Evolutionary conservation across 2,797 vertebrate species (phyloP).

Genomic region (Epinephelus awoara): DNA sequence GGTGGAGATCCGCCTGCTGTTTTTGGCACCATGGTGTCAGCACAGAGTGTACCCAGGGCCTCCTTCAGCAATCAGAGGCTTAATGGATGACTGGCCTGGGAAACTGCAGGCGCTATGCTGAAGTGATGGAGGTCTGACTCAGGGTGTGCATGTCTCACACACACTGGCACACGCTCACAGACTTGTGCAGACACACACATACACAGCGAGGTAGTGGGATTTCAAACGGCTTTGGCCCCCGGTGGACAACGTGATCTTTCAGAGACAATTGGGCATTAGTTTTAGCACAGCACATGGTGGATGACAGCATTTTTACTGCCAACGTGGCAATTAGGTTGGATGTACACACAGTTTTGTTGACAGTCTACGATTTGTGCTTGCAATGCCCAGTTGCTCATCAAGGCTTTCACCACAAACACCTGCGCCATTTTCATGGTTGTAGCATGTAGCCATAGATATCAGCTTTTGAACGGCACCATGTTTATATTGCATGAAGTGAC

Average conservation of each 20-base stretch:
- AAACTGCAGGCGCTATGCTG: conserved; percentile 45
- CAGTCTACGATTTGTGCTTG: conserved; percentile 21
- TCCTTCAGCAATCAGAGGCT: conserved; percentile 61
- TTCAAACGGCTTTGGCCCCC: conserved; percentile 6
- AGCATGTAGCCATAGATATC: not conserved
- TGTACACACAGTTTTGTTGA: conserved; percentile 9
- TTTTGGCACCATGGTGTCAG: conserved; percentile 48
- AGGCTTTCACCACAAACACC: conserved; percentile 1
- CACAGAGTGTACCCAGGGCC: conserved; percentile 51
- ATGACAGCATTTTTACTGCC: conserved; percentile 1
- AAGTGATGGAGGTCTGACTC: conserved; percentile 55
- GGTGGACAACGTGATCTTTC: conserved; percentile 22
- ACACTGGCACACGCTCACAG: not conserved
- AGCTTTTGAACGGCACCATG: not conserved
- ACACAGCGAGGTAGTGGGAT: not conserved
- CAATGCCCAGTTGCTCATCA: conserved; percentile 17
- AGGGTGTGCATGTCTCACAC: conserved; percentile 21
- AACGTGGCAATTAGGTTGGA: conserved; percentile 21
- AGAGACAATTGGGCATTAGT: conserved; percentile 18
- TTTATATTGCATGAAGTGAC: conserved; percentile 11
- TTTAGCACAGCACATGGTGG: conserved; percentile 26
- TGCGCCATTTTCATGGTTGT: conserved; percentile 13
- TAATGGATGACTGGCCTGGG: conserved; percentile 66
- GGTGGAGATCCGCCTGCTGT: conserved; percentile 49
- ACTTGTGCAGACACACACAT: not conserved